Evolutionary conservation across 2,113 vertebrate genomes (phyloP).

Genomic region (Lontra canadensis): DNA sequence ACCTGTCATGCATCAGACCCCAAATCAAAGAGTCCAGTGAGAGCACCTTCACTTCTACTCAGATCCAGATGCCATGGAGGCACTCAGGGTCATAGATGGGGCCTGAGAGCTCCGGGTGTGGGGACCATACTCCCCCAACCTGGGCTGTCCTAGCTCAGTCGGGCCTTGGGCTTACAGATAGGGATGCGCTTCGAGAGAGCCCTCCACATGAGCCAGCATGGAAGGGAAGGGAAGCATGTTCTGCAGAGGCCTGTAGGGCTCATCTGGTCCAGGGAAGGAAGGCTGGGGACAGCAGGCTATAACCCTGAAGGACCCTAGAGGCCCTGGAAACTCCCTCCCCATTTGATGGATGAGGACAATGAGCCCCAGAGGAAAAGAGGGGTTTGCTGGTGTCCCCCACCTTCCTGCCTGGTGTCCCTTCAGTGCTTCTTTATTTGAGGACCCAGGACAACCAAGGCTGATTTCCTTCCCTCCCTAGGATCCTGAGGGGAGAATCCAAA

Average conservation of each 20-base stretch:
- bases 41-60: background rate
- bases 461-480: background rate
- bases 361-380: background rate
- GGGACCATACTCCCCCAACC: accelerated
- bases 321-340: background rate
- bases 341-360: background rate
- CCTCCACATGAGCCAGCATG: background rate
- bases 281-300: background rate
- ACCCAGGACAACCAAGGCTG: background rate
- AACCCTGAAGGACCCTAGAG: background rate
- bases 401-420: background rate
- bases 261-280: background rate
- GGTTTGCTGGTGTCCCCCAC: background rate
- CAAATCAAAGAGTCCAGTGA: background rate
- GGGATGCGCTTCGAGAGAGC: accelerated
- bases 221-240: background rate
- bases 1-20: accelerated
- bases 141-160: accelerated
- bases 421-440: background rate
- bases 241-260: background rate
- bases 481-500: background rate
- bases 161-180: background rate
- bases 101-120: accelerated
- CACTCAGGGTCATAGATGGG: background rate
- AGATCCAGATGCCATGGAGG: background rate